Base-by-base conservation (phyloP, 2,113 vertebrate genomes). In the Cyanoramphus novaezelandiae region DNA sequence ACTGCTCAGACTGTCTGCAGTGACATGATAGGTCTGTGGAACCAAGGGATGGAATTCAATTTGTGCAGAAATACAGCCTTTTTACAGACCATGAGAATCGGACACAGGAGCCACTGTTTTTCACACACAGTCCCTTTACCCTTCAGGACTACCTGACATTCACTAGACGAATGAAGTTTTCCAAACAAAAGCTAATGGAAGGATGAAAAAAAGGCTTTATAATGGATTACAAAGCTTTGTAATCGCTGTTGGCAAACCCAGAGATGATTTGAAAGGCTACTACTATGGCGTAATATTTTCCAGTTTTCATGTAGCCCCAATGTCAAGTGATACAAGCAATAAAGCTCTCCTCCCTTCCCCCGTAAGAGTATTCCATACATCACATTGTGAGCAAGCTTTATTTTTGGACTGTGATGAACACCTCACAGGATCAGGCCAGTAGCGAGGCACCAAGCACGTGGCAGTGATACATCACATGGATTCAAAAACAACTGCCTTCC, bases 351-450 rank as follows among this genome's bases (percentile, higher is more conserved):
- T 89, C 82, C 59, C 68, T 95, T 96, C 70, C 68, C 64, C 96
- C 87, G 93, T 94, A 94, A 96, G 96, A 96, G 74, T 96, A 94
- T 96, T 96, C 92, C 96, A 96, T 95, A 96, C 93, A 96, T 95
- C 92, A 95, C 81, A 95, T 87, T 92, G 81, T 95, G 94, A 97
- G 65, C 88, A 93, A 80, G 94, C 92, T 92, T 96, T 96, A 96
- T 95, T 97, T 97, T 97, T 95, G 91, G 96, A 94, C 74, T 79
- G 91, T 97, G 95, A 96, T 93, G 83, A 96, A 39, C 93, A 93
- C 39, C 91, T 93, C 96, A 93, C 74, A 93, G 93, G 96, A 94
- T 75, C 91, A 86, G 70, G 53, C 59, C 83, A 74, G 81, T 5
- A 92, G 80, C 70, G 68, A 82, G 74, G 83, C 93, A 92, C 14